Evolutionary conservation across 2,113 vertebrate genomes (phyloP), one percentile per base, ranked within the genome.

Genomic region (Microcebus griseorufus): DNA sequence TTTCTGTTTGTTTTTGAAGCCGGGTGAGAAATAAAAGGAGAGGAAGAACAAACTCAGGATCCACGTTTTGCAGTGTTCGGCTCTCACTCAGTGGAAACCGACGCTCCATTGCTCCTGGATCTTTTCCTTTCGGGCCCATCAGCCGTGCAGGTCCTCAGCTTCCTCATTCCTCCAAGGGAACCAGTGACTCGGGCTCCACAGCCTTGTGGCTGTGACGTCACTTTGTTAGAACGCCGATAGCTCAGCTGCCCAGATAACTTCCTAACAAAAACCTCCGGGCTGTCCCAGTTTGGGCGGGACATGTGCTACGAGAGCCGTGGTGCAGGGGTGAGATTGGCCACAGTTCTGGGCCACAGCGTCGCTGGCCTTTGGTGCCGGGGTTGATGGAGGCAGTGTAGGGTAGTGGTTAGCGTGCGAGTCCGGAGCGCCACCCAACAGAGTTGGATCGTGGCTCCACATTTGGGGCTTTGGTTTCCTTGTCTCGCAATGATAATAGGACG

Each of bases 161-260:
- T 55, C 51, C 70, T 34, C 88, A 32, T 80, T 75, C 65, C 53
- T 67, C 42, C 7, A 20, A 10, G 39, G 90, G 42, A 60, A 20
- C 8, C 55, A 6, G 48, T 6, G 0, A 29, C 34, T 88, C 83
- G 6, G 83, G 60, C 22, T 75, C 58, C 60, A 16, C 16, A 2
- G 42, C 79, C 48, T 3, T 16, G 6, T 13, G 32, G 18, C 48
- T 90, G 94, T 90, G 67, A 95, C 96, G 96, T 88, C 55, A 62
- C 76, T 72, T 81, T 25, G 75, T 60, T 53, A 83, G 80, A 48
- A 2, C 48, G 93, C 55, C 78, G 62, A 65, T 4, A 55, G 65
- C 62, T 23, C 90, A 90, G 93, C 70, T 83, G 42, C 4, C 51
- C 22, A 2, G 58, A 55, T 95, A 37, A 64, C 32, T 58, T 58